A percentile compares a stretch with the other conserved stretches of the same genome.
phyloP scores from a whole-genome alignment of 2,888 invertebrate species.

The Andrena minutula region DNA sequence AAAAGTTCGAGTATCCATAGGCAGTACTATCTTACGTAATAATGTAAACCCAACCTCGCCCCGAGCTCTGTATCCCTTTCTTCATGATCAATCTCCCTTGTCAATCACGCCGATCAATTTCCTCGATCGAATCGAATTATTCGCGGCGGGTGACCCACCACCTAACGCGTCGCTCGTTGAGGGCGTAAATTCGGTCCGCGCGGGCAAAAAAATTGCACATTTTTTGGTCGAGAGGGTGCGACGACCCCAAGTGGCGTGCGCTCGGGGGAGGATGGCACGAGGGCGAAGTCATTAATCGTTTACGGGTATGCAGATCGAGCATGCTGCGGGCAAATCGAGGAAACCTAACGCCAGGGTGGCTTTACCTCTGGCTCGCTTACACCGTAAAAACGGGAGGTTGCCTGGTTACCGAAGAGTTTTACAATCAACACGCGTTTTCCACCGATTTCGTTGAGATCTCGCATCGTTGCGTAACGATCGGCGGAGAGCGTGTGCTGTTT shows the following conservation, averaged over 20 bases:
- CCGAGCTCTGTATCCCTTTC: not conserved
- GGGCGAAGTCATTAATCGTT: constrained; percentile 63
- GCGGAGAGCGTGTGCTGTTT: not conserved
- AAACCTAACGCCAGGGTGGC: constrained; percentile 39
- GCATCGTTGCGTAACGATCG: constrained; percentile 34
- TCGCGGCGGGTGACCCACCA: not conserved
- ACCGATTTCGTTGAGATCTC: constrained; percentile 30
- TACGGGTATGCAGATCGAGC: constrained; percentile 60
- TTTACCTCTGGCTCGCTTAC: constrained; percentile 41
- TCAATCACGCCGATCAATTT: too few relatives aligned
- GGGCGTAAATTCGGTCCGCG: constrained; percentile 10
- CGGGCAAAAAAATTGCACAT: constrained; percentile 12
- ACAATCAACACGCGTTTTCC: constrained; percentile 30
- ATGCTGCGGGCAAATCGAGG: constrained; percentile 44
- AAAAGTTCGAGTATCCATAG: too few relatives aligned
- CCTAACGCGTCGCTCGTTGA: not conserved
- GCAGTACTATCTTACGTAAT: not conserved
- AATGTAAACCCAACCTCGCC: constrained; percentile 19
- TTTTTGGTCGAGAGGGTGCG: constrained; percentile 11
- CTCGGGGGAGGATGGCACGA: constrained; percentile 17
- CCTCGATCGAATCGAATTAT: not conserved
- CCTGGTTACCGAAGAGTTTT: constrained; percentile 39
- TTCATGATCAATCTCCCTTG: too few relatives aligned
- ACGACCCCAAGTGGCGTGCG: not conserved
- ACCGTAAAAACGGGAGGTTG: constrained; percentile 55